Evolutionary conservation across 1,140 invertebrate genomes (phyloP).

Genomic region (Conus betulinus): DNA sequence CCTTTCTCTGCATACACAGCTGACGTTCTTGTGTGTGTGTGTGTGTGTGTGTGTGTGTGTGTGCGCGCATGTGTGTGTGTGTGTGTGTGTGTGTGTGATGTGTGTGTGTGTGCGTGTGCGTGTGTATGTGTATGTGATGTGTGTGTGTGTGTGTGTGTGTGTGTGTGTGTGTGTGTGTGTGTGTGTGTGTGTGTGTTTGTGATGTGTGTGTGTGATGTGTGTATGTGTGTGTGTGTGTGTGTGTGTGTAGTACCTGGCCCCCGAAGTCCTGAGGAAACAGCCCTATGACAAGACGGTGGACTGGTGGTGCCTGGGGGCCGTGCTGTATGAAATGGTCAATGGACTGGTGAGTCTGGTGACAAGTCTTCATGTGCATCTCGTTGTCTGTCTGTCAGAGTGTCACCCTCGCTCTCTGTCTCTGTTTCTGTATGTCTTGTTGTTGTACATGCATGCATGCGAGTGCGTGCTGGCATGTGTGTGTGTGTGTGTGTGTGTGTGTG

Average conservation of each 20-base stretch:
- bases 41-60: not conserved
- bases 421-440: too few species aligned
- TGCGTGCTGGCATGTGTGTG: not conserved
- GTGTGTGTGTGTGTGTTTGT: too few species aligned
- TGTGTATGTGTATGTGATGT: not conserved
- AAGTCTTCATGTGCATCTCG: not conserved
- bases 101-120: too few species aligned
- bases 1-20: too few species aligned
- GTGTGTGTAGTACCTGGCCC: slow-evolving; percentile 79
- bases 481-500: not conserved
- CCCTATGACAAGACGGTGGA: slow-evolving; percentile 83
- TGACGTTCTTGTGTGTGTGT: not conserved
- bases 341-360: slow-evolving; percentile 74
- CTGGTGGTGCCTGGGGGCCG: slow-evolving; percentile 85
- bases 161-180: too few species aligned
- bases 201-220: too few species aligned
- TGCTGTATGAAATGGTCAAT: slow-evolving; percentile 85
- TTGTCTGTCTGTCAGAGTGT: too few species aligned
- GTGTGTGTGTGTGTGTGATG: not conserved
- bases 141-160: not conserved
- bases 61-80: not conserved
- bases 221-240: not conserved
- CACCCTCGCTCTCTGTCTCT: too few species aligned
- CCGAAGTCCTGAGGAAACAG: slow-evolving; percentile 79
- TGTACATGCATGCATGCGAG: not conserved